Evolutionary conservation across 1,140 invertebrate genomes (phyloP).

Genomic region (Drosophila melanica): DNA sequence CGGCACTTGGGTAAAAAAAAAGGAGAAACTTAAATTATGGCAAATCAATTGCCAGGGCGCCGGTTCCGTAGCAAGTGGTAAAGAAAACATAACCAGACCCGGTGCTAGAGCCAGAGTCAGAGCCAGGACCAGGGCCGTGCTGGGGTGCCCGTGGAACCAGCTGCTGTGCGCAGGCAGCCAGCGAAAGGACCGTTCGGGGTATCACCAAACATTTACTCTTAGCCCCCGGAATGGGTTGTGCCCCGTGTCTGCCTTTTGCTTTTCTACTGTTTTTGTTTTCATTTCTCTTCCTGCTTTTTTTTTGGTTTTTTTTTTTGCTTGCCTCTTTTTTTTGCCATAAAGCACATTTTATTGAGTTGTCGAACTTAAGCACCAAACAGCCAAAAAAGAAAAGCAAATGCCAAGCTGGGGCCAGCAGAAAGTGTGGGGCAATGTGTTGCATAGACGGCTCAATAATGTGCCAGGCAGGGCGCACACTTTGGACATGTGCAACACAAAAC

Average conservation of each 20-base stretch:
- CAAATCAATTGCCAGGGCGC: conserved; percentile 74
- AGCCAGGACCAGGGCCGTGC: background rate
- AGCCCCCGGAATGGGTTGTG: conserved; percentile 34
- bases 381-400: conserved; percentile 30
- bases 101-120: background rate
- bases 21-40: conserved; percentile 76
- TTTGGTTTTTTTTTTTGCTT: conserved; percentile 30
- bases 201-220: conserved; percentile 34
- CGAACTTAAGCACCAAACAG: conserved; percentile 79
- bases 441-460: conserved; percentile 79
- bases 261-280: conserved; percentile 52
- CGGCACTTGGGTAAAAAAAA: conserved; percentile 36
- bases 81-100: conserved; percentile 42
- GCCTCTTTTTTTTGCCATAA: conserved; percentile 66
- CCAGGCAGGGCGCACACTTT: conserved; percentile 45
- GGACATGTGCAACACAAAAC: conserved; percentile 61
- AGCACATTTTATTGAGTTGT: conserved; percentile 84
- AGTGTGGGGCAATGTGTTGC: conserved; percentile 76
- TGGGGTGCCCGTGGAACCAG: conserved; percentile 31
- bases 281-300: conserved; percentile 17
- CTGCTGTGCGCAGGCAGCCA: conserved; percentile 27
- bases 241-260: conserved; percentile 45
- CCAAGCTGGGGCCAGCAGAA: conserved; percentile 30
- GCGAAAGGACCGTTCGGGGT: conserved; percentile 29
- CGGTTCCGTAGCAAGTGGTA: conserved; percentile 32